Percentiles rank a stretch among this genome's conserved stretches.
These are phyloP conservation scores for Pseudococcus jackbeardsleyi DNA, from an alignment of 2,888 invertebrate species.

Conservation along the genomic window DNA sequence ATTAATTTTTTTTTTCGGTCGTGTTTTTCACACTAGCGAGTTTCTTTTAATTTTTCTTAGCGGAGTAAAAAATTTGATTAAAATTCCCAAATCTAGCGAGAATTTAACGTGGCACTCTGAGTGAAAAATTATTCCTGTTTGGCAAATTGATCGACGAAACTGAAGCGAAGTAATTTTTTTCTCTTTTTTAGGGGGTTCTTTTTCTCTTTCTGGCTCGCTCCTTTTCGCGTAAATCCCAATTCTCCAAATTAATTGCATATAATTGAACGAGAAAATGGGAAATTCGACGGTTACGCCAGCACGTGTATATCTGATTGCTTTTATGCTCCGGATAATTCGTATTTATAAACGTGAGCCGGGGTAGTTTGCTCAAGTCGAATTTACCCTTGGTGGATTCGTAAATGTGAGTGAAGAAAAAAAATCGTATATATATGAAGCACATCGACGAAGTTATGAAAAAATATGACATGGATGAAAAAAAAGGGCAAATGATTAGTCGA, in stretches of 20 bases:
- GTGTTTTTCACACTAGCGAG: constrained; percentile 3
- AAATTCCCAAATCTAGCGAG: constrained; percentile 20
- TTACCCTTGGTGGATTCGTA: no score
- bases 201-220: neutral
- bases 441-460: no score
- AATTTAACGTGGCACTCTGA: constrained; percentile 40
- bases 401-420: no score
- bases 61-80: constrained; percentile 26
- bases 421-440: no score
- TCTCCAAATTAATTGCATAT: constrained; percentile 40
- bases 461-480: no score
- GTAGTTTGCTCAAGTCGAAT: no score
- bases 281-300: neutral
- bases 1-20: constrained; percentile 36
- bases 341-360: no score
- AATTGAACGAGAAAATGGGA: constrained; percentile 19
- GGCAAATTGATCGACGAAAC: constrained; percentile 35
- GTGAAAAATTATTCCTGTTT: constrained; percentile 44
- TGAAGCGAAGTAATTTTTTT: constrained; percentile 9
- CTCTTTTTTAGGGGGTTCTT: neutral
- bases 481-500: no score
- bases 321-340: neutral
- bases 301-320: constrained; percentile 31
- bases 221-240: constrained; percentile 6
- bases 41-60: neutral